Conservation (phyloP, 2,113 vertebrate species). For the Psittacula cyanocephala region DNA sequence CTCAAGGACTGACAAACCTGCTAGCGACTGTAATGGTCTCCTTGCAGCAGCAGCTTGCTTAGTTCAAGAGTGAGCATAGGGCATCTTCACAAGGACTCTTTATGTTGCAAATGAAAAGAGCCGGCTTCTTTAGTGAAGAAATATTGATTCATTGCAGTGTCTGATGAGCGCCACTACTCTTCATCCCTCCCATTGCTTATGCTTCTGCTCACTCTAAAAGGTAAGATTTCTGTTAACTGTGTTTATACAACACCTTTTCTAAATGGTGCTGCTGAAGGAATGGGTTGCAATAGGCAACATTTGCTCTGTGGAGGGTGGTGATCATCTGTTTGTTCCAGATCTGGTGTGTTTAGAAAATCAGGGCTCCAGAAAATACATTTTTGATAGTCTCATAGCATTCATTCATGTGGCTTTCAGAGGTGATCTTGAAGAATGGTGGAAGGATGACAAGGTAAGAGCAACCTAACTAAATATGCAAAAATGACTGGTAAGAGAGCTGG, state of each 20-base stretch:
- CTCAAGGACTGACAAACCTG: neutral
- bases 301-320: neutral
- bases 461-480: neutral
- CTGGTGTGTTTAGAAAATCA: neutral
- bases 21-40: rapidly evolving
- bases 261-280: rapidly evolving
- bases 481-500: neutral
- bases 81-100: neutral
- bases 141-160: neutral
- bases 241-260: neutral
- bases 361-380: neutral
- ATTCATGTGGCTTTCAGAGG: neutral
- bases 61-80: neutral
- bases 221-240: neutral
- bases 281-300: neutral
- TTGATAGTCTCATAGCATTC: neutral
- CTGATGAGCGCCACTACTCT: neutral
- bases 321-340: neutral
- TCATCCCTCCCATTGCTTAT: neutral
- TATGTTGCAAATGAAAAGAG: neutral
- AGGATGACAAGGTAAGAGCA: neutral
- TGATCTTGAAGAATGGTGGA: neutral
- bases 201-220: neutral
- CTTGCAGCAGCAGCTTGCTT: neutral
- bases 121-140: neutral